These are phyloP conservation scores for Pterophyllum scalare DNA, from an alignment of 2,113 vertebrate genomes.

Conservation along the genomic window DNA sequence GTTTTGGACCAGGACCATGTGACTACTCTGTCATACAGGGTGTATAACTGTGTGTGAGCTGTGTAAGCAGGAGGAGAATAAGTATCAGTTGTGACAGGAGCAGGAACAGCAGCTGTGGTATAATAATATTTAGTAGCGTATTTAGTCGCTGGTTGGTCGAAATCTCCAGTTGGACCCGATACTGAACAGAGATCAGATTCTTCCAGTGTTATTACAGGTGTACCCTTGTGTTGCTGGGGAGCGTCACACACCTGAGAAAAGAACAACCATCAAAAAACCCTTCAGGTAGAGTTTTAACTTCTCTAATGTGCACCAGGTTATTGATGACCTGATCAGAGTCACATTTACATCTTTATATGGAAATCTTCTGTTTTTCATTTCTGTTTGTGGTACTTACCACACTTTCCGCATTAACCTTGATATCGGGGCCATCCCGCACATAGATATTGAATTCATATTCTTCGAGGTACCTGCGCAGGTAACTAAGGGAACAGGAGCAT, in stretches of 20 bases:
- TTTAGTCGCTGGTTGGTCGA: fast-evolving
- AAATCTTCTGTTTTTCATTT: too few relatives aligned
- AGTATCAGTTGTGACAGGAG: fast-evolving
- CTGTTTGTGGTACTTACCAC: conserved; percentile 57
- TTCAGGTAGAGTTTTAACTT: not conserved
- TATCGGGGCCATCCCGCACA: conserved; percentile 9
- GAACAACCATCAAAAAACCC: not conserved
- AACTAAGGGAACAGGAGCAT: conserved; percentile 72
- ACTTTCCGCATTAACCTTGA: fast-evolving
- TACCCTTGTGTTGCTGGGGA: conserved; percentile 1
- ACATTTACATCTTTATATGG: not conserved
- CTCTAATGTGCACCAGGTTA: not conserved
- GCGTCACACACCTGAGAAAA: conserved; percentile 64
- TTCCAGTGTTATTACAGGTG: conserved; percentile 33
- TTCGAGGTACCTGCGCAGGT: conserved; percentile 48
- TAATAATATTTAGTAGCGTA: fast-evolving
- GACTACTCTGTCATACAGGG: not conserved
- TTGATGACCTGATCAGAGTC: not conserved
- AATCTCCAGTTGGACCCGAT: fast-evolving
- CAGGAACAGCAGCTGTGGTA: too few relatives aligned
- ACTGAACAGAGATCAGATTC: conserved; percentile 50
- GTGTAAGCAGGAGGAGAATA: not conserved
- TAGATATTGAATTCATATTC: conserved; percentile 18
- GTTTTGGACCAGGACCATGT: conserved; percentile 18
- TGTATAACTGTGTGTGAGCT: not conserved